phyloP scores from a whole-genome alignment of 2,888 invertebrate species.

The Dicranocentrus wangi region DNA sequence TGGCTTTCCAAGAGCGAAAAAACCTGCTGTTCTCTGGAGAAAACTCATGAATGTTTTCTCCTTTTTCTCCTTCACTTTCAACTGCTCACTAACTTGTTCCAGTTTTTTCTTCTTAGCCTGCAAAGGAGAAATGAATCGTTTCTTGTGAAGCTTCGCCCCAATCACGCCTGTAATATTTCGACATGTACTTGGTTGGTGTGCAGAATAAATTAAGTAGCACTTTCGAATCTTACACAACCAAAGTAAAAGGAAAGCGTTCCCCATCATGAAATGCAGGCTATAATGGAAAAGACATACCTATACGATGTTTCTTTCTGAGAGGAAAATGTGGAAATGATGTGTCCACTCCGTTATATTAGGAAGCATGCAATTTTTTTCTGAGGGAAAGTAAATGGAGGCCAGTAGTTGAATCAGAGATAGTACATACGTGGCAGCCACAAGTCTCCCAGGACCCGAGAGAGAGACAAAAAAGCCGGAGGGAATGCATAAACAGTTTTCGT shows the following conservation, averaged over 20 bases:
- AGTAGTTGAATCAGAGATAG: slow-evolving; percentile 13
- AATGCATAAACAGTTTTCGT: slow-evolving; percentile 12
- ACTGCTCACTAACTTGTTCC: not conserved
- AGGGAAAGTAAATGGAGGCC: not conserved
- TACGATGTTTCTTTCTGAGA: not conserved
- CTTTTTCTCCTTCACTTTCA: not conserved
- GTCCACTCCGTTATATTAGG: too few relatives aligned
- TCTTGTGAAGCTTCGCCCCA: slow-evolving; percentile 19
- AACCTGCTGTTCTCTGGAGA: slow-evolving; percentile 21
- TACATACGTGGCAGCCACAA: not conserved
- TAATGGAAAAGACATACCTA: not conserved
- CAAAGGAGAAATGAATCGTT: slow-evolving; percentile 28
- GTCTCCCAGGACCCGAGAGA: not conserved
- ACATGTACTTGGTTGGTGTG: slow-evolving; percentile 32
- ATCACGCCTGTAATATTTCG: slow-evolving; percentile 39
- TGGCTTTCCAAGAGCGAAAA: slow-evolving; percentile 22
- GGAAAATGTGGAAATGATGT: too few relatives aligned
- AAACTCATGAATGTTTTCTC: not conserved
- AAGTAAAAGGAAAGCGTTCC: not conserved
- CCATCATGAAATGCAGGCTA: slow-evolving; percentile 3
- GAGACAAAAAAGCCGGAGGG: slow-evolving; percentile 32
- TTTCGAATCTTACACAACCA: slow-evolving; percentile 18
- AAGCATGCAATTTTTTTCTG: not conserved
- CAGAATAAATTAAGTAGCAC: slow-evolving; percentile 55
- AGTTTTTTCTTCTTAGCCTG: not conserved